Base-by-base conservation (phyloP, 2,113 vertebrate genomes). In the Capreolus pygargus region DNA sequence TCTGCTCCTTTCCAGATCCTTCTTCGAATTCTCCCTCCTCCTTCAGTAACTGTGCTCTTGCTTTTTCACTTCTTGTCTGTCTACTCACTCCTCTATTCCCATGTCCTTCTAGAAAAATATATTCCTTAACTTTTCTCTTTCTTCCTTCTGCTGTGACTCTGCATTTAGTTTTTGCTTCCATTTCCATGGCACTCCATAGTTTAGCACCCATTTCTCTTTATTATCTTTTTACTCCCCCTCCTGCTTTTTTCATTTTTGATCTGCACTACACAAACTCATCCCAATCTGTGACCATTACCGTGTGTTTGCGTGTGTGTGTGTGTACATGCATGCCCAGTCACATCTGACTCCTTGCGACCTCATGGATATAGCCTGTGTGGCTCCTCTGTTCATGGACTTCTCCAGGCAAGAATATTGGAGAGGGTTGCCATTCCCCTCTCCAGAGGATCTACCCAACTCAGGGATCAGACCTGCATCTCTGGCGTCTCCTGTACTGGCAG, bases 71-170 rank as follows among this genome's bases (percentile, higher is more conserved):
- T 82, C 39, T 78, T 27, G 17, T 28, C 82, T 86, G 19, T 82
- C 28, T 94, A 39, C 27, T 60, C 54, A 58, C 4, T 45, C 25
- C 54, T 54, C 17, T 76, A 52, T n/a, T 93, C 39, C 76, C 28
- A 74, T 25, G 11, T 58, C 21, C 33, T 92, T 60, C 19, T 54
- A 55, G 64, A 47, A 76, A 55, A 27, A 79, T 36, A 8, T 52
- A 61, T 83, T 54, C 5, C n/a, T 97, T 55, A 83, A 83, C 9
- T 43, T 79, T 61, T 47, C 60, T 91, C 52, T 85, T 54, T n/a
- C 50, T 97, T 74, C 27, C 17, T 67, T 70, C 33, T 25, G 64
- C 52, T 58, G 43, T n/a, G 55, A 30, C 19, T 58, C 47, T 50
- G 39, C 4, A 74, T 43, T 94, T 67, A 33, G 9, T 86, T 94